Conservation (phyloP, 2,888 invertebrate species). For the Plebejus anna region DNA sequence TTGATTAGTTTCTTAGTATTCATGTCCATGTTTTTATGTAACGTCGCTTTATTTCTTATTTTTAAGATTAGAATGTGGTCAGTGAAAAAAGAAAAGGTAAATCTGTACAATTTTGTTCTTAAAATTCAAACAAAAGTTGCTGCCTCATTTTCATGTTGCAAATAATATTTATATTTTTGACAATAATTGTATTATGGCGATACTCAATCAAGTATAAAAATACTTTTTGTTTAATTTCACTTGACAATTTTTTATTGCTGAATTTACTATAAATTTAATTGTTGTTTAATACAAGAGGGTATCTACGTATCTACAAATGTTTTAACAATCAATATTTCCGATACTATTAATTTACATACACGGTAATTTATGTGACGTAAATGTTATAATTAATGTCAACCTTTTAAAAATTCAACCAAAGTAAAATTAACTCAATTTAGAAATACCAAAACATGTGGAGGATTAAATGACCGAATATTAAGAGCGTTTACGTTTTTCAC, state of each 20-base stretch:
- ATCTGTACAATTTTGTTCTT: background rate
- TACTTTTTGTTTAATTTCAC: background rate
- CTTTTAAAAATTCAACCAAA: conserved; percentile 14
- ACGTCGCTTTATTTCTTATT: conserved; percentile 7
- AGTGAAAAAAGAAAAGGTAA: conserved; percentile 10
- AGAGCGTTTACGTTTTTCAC: too few species aligned
- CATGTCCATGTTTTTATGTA: conserved; percentile 20
- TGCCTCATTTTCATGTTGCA: background rate
- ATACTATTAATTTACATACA: background rate
- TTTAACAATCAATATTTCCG: too few species aligned
- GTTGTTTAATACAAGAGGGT: background rate
- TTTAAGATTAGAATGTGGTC: conserved; percentile 14
- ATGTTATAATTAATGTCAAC: background rate
- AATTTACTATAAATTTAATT: background rate
- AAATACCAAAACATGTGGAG: conserved; percentile 16
- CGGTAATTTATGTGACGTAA: background rate
- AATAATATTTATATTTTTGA: background rate
- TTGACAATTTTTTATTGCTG: too few species aligned
- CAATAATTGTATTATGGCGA: conserved; percentile 19
- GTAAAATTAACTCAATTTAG: background rate
- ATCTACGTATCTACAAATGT: background rate
- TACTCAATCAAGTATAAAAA: conserved; percentile 20
- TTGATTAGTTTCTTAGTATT: conserved; percentile 21
- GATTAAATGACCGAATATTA: background rate
- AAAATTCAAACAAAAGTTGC: background rate